Evolutionary conservation across 2,797 vertebrate genomes (phyloP).

Genomic region (Tenualosa ilisha): DNA sequence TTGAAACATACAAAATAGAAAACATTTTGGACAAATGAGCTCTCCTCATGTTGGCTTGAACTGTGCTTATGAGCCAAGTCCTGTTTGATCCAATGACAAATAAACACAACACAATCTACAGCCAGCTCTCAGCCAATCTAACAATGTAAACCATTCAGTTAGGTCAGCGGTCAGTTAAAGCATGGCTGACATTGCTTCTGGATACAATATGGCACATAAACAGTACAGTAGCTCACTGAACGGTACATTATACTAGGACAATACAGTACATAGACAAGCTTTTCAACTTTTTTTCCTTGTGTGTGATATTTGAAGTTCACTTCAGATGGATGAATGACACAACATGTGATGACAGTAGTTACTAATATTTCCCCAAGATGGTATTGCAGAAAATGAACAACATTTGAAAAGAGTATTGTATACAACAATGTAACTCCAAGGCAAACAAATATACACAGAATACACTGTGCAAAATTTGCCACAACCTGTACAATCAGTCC

Average conservation of each 20-base stretch:
- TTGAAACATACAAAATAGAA: slow-evolving; percentile 13
- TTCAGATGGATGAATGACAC: slow-evolving; percentile 13
- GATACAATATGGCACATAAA: slow-evolving; percentile 50
- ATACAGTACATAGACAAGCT: slow-evolving; percentile 55
- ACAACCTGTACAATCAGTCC: neutral
- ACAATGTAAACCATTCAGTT: slow-evolving; percentile 44
- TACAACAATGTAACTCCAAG: neutral
- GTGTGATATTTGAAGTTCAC: neutral
- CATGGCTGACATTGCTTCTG: slow-evolving; percentile 55
- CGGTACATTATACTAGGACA: slow-evolving; percentile 59
- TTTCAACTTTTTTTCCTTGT: neutral
- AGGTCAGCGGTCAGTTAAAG: slow-evolving; percentile 63
- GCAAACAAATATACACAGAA: neutral
- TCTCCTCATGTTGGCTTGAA: slow-evolving; percentile 14
- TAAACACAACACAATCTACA: slow-evolving; percentile 47
- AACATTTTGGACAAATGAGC: slow-evolving; percentile 16
- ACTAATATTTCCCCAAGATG: neutral
- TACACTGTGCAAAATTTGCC: neutral
- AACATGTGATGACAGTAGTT: neutral
- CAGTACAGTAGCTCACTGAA: slow-evolving; percentile 58
- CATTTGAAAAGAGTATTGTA: neutral
- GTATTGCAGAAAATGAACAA: neutral
- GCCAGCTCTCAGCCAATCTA: slow-evolving; percentile 45
- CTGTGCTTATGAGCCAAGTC: neutral
- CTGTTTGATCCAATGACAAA: slow-evolving; percentile 35